Percentiles rank a stretch among this genome's conserved stretches.
phyloP scores from a whole-genome alignment of 2,888 invertebrate species.

The Hirudinaria manillensis region DNA sequence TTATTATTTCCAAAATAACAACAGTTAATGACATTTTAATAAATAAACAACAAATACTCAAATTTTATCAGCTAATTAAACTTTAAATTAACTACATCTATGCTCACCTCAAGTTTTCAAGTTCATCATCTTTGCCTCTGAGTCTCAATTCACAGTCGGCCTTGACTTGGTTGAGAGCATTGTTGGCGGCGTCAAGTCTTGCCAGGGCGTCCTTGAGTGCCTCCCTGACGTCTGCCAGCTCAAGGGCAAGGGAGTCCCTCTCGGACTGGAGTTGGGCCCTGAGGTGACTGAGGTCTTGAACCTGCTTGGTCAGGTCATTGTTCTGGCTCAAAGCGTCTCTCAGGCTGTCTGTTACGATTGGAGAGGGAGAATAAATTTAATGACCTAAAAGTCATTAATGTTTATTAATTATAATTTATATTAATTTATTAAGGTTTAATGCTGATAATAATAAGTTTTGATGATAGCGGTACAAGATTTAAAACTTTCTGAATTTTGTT shows the following conservation, averaged over 20 bases:
- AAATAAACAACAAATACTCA: too few species aligned
- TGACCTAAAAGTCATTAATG: not conserved
- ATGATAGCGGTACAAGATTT: too few species aligned
- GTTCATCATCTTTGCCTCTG: constrained; percentile 96
- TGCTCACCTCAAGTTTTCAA: constrained; percentile 80
- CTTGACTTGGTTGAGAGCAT: constrained; percentile 75
- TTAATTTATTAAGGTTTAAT: not conserved
- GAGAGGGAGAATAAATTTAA: not conserved
- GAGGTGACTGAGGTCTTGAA: constrained; percentile 85
- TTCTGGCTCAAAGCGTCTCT: constrained; percentile 86
- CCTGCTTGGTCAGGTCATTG: constrained; percentile 82
- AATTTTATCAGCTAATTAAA: too few species aligned
- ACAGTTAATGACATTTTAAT: too few species aligned
- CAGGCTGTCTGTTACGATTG: constrained; percentile 71
- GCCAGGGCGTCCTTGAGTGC: constrained; percentile 92
- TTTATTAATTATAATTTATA: not conserved
- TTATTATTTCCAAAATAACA: too few species aligned
- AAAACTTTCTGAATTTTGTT: too few species aligned
- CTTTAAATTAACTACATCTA: not conserved
- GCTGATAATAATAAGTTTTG: not conserved
- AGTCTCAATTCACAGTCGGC: constrained; percentile 94
- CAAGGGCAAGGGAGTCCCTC: constrained; percentile 93
- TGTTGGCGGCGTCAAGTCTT: constrained; percentile 81
- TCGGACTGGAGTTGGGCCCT: constrained; percentile 97
- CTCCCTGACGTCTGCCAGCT: constrained; percentile 91